phyloP scores from a whole-genome alignment of 2,888 invertebrate genomes.

The Villa cingulata region DNA sequence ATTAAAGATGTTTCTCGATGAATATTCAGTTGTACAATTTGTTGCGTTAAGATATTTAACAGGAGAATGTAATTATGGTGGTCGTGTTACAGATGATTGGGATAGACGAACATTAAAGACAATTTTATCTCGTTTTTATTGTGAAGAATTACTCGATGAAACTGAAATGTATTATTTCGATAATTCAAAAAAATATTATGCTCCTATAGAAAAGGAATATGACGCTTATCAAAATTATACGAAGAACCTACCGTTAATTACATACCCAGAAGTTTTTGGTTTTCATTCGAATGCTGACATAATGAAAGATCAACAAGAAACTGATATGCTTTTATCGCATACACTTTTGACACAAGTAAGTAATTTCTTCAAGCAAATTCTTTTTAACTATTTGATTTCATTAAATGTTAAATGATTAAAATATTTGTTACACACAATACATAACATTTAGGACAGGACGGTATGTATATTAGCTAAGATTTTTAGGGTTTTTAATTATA shows the following conservation, averaged over 20 bases:
- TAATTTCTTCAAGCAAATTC: background rate
- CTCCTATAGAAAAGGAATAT: conserved; percentile 59
- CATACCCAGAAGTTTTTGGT: conserved; percentile 77
- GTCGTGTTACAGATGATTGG: conserved; percentile 92
- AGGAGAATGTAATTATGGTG: conserved; percentile 94
- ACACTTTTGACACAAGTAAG: conserved; percentile 64
- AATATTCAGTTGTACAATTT: conserved; percentile 67
- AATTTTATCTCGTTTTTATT: conserved; percentile 68
- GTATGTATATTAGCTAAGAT: background rate
- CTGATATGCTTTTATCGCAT: conserved; percentile 58
- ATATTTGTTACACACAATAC: conserved; percentile 13
- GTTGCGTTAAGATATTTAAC: conserved; percentile 81
- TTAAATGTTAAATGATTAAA: background rate
- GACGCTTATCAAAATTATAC: conserved; percentile 55
- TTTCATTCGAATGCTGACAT: conserved; percentile 89
- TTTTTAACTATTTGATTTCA: background rate
- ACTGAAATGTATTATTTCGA: conserved; percentile 51
- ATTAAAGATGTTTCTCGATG: conserved; percentile 71
- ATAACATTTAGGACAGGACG: background rate
- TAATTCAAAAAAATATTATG: conserved; percentile 55
- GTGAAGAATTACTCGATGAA: conserved; percentile 48
- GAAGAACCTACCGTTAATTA: conserved; percentile 56
- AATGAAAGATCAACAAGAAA: conserved; percentile 80
- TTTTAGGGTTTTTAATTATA: conserved; percentile 20
- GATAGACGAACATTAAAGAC: conserved; percentile 77